phyloP scores from a whole-genome alignment of 2,888 invertebrate species.

The Mesoligia furuncula region DNA sequence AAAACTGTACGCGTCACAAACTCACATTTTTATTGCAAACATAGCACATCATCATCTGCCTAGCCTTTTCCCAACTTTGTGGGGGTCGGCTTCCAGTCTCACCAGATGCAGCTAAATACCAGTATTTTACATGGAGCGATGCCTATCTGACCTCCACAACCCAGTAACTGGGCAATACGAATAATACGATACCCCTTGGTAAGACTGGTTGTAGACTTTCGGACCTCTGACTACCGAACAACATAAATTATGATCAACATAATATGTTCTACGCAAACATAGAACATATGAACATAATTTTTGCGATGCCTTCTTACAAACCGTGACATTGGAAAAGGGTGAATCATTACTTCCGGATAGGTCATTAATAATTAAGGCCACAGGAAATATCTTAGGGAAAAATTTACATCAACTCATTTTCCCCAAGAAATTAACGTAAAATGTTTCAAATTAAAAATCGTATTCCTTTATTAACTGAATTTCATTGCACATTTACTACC shows the following conservation, averaged over 20 bases:
- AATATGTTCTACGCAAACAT: no score
- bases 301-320: conserved; percentile 2
- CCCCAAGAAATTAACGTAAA: conserved; percentile 10
- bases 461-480: neutral
- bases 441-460: neutral
- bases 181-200: no score
- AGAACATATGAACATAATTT: neutral
- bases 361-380: conserved; percentile 35
- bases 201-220: no score
- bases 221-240: no score
- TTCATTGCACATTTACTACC: neutral
- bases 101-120: no score
- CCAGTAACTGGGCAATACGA: no score
- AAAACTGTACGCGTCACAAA: neutral
- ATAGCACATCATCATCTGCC: neutral
- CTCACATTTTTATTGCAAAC: neutral
- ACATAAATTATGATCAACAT: no score
- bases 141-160: no score
- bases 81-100: no score
- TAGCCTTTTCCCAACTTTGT: no score
- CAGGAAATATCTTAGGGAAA: conserved; percentile 38
- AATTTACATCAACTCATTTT: conserved; percentile 26
- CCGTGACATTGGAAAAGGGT: conserved; percentile 13
- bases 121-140: no score
- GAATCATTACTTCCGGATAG: conserved; percentile 2